These are phyloP conservation scores for Tachuris rubrigastra DNA, from an alignment of 2,113 vertebrate species.

Conservation along the genomic window DNA sequence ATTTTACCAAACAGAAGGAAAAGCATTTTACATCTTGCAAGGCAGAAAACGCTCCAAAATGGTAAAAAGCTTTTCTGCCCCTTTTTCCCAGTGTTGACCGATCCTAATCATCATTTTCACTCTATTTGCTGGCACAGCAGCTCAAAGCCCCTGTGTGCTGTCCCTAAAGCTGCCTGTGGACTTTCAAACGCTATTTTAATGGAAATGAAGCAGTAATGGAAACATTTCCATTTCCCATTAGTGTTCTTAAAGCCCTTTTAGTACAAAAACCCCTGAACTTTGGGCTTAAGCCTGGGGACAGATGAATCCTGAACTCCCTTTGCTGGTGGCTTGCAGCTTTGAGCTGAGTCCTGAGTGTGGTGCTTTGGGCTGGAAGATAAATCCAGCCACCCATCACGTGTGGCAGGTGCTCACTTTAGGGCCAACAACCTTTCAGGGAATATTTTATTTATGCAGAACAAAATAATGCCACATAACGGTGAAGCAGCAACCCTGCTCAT, in stretches of 20 bases:
- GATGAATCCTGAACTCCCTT: background rate
- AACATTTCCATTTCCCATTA: background rate
- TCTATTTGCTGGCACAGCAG: background rate
- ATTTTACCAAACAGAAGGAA: constrained; percentile 35
- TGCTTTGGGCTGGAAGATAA: background rate
- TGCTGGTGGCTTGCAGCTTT: background rate
- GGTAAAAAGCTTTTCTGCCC: background rate
- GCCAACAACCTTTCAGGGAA: background rate
- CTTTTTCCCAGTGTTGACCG: background rate
- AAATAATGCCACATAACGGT: fast-evolving
- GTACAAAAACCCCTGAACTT: background rate
- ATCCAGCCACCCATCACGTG: fast-evolving
- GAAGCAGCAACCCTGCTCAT: background rate
- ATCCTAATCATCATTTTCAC: background rate
- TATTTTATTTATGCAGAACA: background rate
- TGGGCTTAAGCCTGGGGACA: fast-evolving
- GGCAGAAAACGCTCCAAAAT: background rate
- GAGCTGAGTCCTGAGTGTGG: fast-evolving
- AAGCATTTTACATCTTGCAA: background rate
- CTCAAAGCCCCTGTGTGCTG: background rate
- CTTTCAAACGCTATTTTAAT: background rate
- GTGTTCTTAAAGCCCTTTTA: background rate
- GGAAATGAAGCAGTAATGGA: constrained; percentile 17
- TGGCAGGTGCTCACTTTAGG: fast-evolving
- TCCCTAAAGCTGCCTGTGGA: background rate